phyloP scores from a whole-genome alignment of 2,888 invertebrate genomes.

The Archips xylosteana region DNA sequence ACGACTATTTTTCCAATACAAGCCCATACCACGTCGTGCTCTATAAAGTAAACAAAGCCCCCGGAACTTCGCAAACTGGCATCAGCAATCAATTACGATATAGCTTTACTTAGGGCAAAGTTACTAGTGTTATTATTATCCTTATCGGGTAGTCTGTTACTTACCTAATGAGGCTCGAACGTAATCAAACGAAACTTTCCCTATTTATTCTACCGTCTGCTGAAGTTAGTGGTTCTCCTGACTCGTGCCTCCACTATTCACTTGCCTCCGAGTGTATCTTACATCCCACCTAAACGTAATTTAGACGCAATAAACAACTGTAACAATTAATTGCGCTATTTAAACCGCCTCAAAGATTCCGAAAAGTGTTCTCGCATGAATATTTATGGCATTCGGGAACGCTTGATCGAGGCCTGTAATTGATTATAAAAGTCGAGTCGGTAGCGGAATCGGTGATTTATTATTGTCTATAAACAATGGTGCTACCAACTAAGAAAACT shows the following conservation, averaged over 20 bases:
- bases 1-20: not conserved
- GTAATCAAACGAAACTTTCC: slow-evolving; percentile 36
- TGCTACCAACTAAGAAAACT: slow-evolving; percentile 45
- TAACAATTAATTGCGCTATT: slow-evolving; percentile 66
- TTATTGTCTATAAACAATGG: slow-evolving; percentile 65
- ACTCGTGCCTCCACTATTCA: slow-evolving; percentile 23
- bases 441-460: slow-evolving; percentile 74
- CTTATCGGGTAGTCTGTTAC: slow-evolving; percentile 16
- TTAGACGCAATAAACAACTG: slow-evolving; percentile 57
- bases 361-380: slow-evolving; percentile 65
- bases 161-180: slow-evolving; percentile 27
- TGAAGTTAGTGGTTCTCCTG: slow-evolving; percentile 34
- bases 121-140: slow-evolving; percentile 29
- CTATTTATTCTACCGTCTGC: slow-evolving; percentile 34
- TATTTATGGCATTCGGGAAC: slow-evolving; percentile 68
- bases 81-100: slow-evolving; percentile 27
- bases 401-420: slow-evolving; percentile 75
- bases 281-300: slow-evolving; percentile 54
- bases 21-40: not conserved
- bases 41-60: slow-evolving; percentile 25
- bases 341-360: slow-evolving; percentile 67
- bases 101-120: slow-evolving; percentile 14
- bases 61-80: slow-evolving; percentile 30
- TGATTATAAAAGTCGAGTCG: slow-evolving; percentile 78
- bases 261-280: slow-evolving; percentile 49